Evolutionary conservation across 2,888 invertebrate genomes (phyloP).

Genomic region (Eurytoma adleriae): DNA sequence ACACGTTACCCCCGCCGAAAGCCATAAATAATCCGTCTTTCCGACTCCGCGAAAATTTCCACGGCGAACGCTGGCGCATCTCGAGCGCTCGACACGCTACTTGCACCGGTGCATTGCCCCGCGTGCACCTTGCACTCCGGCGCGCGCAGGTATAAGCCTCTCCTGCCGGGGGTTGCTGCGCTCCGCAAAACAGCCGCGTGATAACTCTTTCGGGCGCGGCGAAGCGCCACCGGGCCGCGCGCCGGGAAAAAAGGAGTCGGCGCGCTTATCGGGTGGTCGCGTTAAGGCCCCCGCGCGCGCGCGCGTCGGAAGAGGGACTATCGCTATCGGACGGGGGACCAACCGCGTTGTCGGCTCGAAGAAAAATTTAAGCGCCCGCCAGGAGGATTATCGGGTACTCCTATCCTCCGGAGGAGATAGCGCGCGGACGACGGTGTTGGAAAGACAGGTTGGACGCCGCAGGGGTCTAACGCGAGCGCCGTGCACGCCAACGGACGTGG

Average conservation of each 20-base stretch:
- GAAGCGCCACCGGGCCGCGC: constrained; percentile 2
- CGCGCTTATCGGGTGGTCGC: neutral
- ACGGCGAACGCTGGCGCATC: neutral
- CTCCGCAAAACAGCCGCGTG: constrained; percentile 7
- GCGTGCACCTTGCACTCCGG: too few relatives aligned
- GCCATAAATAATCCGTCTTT: constrained; percentile 33
- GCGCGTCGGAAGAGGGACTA: constrained; percentile 22
- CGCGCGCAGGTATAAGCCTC: neutral
- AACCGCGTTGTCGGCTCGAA: constrained; percentile 42
- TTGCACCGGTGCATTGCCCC: neutral
- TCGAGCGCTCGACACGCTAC: constrained; percentile 16
- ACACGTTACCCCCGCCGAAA: constrained; percentile 4
- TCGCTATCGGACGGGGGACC: constrained; percentile 36
- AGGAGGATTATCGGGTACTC: constrained; percentile 54
- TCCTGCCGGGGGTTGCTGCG: neutral
- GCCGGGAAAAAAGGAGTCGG: neutral
- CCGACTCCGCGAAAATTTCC: constrained; percentile 2
- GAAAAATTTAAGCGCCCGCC: constrained; percentile 53
- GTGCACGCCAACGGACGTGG: neutral
- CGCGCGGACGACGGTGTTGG: constrained; percentile 68
- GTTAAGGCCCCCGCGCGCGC: neutral
- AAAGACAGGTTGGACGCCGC: constrained; percentile 75
- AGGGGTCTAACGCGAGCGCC: constrained; percentile 66
- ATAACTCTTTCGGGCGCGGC: constrained; percentile 40
- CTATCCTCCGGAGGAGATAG: constrained; percentile 54